These are phyloP conservation scores for Danio aesculapii DNA, from an alignment of 2,797 vertebrate species.

Conservation along the genomic window DNA sequence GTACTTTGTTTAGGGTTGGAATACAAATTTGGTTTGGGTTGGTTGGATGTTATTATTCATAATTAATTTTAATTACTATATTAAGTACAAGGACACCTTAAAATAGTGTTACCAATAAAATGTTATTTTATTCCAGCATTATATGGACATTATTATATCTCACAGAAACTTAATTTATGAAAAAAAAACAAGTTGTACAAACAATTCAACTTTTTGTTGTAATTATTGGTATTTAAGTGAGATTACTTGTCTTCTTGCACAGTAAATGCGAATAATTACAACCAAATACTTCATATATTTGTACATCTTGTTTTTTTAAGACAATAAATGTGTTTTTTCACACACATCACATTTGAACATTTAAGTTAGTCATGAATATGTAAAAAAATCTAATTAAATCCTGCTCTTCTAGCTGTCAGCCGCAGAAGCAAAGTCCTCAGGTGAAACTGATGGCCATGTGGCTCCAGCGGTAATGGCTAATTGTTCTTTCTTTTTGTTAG, in stretches of 20 bases:
- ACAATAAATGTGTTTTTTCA: too few relatives aligned
- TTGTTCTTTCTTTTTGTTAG: not conserved
- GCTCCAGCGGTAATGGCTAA: slow-evolving; percentile 47
- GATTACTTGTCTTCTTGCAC: not conserved
- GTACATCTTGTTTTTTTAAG: not conserved
- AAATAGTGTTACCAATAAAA: too few relatives aligned
- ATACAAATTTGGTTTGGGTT: too few relatives aligned
- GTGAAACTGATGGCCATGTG: slow-evolving; percentile 4
- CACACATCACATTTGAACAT: too few relatives aligned
- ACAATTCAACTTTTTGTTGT: too few relatives aligned
- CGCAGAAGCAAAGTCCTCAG: slow-evolving; percentile 27
- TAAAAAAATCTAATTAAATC: not conserved
- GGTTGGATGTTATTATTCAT: too few relatives aligned
- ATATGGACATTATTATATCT: not conserved
- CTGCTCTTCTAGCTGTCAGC: slow-evolving; percentile 34
- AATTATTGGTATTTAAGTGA: too few relatives aligned
- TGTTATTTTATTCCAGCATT: not conserved
- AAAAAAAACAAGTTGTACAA: too few relatives aligned
- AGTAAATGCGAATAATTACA: not conserved
- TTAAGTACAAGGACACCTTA: too few relatives aligned
- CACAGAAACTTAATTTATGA: too few relatives aligned
- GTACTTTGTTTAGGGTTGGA: too few relatives aligned
- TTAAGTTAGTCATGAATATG: not conserved
- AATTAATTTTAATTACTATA: too few relatives aligned
- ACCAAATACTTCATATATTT: not conserved